These are phyloP conservation scores for Macroglossus sobrinus DNA, from an alignment of 2,113 vertebrate genomes.

Conservation along the genomic window DNA sequence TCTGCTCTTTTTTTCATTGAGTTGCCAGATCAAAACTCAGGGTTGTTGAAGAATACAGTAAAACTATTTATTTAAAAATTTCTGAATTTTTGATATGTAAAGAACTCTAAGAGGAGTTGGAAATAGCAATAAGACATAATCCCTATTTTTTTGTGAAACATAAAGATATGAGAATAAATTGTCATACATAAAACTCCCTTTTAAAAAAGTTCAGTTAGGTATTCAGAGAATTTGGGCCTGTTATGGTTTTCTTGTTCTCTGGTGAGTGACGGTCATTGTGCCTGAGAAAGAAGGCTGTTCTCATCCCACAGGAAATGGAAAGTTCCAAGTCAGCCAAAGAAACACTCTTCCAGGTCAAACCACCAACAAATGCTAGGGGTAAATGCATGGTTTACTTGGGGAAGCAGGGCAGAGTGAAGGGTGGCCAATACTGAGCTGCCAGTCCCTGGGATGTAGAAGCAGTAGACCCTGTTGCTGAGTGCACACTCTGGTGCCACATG, in stretches of 20 bases:
- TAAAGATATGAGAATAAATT: not conserved
- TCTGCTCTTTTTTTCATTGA: conserved; percentile 14
- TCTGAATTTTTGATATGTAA: not conserved
- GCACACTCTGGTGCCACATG: not conserved
- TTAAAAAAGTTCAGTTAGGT: not conserved
- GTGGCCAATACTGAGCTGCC: not conserved
- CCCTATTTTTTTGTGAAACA: not conserved
- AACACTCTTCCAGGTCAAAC: not conserved
- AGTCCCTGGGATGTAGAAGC: not conserved
- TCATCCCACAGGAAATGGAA: not conserved
- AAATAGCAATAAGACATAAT: not conserved
- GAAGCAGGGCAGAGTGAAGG: not conserved
- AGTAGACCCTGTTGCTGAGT: not conserved
- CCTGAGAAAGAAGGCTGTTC: not conserved
- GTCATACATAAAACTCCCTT: not conserved
- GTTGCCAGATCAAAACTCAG: not conserved
- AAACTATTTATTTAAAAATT: not conserved
- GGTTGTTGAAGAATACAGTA: not conserved
- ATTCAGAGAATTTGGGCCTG: not conserved
- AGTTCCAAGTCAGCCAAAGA: not conserved
- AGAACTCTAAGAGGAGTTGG: not conserved
- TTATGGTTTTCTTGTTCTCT: not conserved
- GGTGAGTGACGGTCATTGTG: not conserved
- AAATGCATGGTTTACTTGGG: not conserved
- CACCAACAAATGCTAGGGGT: not conserved